Evolutionary conservation across 2,113 vertebrate genomes (phyloP).

Genomic region (Ictidomys tridecemlineatus): DNA sequence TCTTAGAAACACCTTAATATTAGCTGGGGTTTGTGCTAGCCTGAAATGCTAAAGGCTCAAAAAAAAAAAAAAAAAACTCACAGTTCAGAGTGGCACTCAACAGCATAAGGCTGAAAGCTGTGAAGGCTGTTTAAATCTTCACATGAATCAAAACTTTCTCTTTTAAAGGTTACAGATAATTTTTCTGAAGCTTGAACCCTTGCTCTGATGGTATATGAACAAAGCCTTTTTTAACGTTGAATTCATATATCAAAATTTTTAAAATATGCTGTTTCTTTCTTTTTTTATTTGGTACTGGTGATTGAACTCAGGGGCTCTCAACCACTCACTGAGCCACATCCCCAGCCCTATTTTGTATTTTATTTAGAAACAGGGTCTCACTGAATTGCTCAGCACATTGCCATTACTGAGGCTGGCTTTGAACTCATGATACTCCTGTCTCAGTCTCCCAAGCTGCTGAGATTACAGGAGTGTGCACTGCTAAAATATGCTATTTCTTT

Average conservation of each 20-base stretch:
- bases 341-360: no score
- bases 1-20: conserved; percentile 10
- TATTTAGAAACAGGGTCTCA: no score
- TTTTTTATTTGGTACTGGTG: no score
- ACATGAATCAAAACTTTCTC: not conserved
- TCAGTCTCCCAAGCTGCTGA: no score
- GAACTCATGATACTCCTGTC: no score
- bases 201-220: not conserved
- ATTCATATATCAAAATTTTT: not conserved
- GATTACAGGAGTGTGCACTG: no score
- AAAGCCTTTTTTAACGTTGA: not conserved
- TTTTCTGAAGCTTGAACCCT: conserved; percentile 48
- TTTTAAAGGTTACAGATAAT: conserved; percentile 40
- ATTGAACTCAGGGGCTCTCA: no score
- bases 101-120: conserved; percentile 3
- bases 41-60: not conserved
- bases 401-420: no score
- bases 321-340: no score
- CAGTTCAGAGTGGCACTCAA: not conserved
- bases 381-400: no score
- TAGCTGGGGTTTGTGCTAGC: not conserved
- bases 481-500: not conserved
- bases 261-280: not conserved
- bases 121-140: conserved; percentile 7
- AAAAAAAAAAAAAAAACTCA: not conserved